phyloP scores from a whole-genome alignment of 1,140 invertebrate species.

The Drosophila pruinosa region DNA sequence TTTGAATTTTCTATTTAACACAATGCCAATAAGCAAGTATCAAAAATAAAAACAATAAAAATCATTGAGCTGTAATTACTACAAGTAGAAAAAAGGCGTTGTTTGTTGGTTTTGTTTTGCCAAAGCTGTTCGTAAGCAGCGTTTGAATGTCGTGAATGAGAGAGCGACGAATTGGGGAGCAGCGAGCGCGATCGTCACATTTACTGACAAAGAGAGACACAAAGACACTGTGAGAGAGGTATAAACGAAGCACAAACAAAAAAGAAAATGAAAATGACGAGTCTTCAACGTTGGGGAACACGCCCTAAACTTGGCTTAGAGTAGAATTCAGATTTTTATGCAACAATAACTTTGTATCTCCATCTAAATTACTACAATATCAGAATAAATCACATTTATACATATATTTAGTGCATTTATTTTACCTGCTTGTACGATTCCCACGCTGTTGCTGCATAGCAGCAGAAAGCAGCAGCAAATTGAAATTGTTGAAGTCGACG shows the following conservation, averaged over 20 bases:
- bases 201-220: neutral
- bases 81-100: conserved; percentile 56
- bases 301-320: conserved; percentile 75
- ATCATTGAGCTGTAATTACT: too few relatives aligned
- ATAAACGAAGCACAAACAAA: conserved; percentile 56
- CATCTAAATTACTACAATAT: too few relatives aligned
- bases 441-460: conserved; percentile 58
- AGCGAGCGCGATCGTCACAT: conserved; percentile 36
- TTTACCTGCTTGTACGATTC: conserved; percentile 64
- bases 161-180: conserved; percentile 9
- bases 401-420: neutral
- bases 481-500: conserved; percentile 33
- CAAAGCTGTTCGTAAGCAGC: conserved; percentile 69
- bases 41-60: neutral
- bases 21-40: neutral
- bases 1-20: neutral
- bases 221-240: conserved; percentile 56
- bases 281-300: conserved; percentile 72
- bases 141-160: conserved; percentile 35
- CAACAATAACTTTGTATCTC: conserved; percentile 3
- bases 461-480: conserved; percentile 48
- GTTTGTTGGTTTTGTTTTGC: conserved; percentile 71
- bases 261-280: conserved; percentile 58
- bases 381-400: neutral
- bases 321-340: conserved; percentile 51